phyloP scores from a whole-genome alignment of 2,113 vertebrate species.

The Centropristis striata region DNA sequence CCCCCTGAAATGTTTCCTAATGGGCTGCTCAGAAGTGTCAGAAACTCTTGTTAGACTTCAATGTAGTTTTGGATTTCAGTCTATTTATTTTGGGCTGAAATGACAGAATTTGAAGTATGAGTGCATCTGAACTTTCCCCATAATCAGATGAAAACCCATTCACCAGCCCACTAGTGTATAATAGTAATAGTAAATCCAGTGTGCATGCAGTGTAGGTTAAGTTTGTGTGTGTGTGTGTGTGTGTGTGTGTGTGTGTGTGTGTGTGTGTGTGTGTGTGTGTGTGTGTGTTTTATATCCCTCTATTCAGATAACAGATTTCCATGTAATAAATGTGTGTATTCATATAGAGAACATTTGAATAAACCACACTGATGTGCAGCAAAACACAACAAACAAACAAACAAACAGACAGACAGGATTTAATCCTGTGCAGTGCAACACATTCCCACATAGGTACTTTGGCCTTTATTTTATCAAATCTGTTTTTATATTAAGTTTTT shows the following conservation, averaged over 20 bases:
- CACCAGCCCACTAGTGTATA: neutral
- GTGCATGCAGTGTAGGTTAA: neutral
- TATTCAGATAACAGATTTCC: neutral
- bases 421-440: neutral
- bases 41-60: constrained; percentile 61
- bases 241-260: no score
- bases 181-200: neutral
- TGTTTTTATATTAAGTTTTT: no score
- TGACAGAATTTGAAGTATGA: constrained; percentile 58
- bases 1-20: constrained; percentile 73
- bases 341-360: neutral
- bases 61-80: constrained; percentile 53
- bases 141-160: constrained; percentile 33
- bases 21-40: constrained; percentile 77
- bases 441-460: no score
- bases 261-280: no score
- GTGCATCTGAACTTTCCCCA: constrained; percentile 52
- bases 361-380: neutral
- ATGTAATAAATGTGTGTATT: neutral
- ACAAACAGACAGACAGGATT: neutral
- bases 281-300: neutral
- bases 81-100: constrained; percentile 73
- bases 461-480: no score
- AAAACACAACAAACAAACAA: no score
- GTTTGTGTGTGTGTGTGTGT: no score